phyloP scores from a whole-genome alignment of 2,888 invertebrate species.

The Vanessa cardui region DNA sequence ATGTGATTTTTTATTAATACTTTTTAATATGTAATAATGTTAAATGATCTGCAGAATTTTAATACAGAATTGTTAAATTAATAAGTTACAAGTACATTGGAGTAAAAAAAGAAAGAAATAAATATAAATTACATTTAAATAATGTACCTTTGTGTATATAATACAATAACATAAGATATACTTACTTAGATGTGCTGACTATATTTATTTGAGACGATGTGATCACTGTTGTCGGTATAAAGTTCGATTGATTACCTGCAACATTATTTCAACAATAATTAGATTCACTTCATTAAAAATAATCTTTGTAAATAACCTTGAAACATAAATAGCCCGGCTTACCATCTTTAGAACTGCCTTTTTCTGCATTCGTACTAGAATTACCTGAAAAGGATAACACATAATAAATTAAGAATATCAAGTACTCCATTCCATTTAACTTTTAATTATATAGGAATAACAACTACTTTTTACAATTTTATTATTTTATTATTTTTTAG shows the following conservation, averaged over 20 bases:
- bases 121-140: no score
- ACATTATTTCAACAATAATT: constrained; percentile 9
- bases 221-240: constrained; percentile 80
- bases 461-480: no score
- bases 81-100: no score
- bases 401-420: neutral
- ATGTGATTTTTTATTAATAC: no score
- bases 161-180: constrained; percentile 41
- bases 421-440: neutral
- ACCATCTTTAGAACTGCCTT: constrained; percentile 79
- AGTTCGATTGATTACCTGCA: constrained; percentile 77
- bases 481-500: no score
- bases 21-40: no score
- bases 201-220: constrained; percentile 80
- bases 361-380: constrained; percentile 79
- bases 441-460: neutral
- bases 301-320: neutral
- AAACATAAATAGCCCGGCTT: constrained; percentile 40
- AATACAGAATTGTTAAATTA: no score
- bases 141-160: no score
- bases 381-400: constrained; percentile 58
- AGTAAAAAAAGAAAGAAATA: no score
- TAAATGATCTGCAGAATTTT: no score
- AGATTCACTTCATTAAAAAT: constrained; percentile 5
- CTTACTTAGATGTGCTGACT: constrained; percentile 81